Conservation (phyloP, 2,888 invertebrate species). For the Andrena praecox region DNA sequence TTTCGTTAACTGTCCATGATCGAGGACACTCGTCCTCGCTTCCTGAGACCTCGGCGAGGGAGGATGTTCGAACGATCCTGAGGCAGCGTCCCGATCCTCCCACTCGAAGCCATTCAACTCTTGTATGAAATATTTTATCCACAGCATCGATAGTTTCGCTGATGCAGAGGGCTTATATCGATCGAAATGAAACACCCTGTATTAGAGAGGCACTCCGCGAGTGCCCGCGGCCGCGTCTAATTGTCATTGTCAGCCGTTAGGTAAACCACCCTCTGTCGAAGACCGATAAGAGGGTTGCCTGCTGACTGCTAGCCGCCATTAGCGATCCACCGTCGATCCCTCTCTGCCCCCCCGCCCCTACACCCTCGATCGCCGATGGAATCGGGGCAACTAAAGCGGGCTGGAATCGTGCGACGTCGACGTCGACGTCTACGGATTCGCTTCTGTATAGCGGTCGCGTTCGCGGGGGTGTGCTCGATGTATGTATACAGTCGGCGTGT, state of each 20-base stretch:
- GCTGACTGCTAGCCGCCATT: conserved; percentile 77
- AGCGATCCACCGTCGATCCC: conserved; percentile 67
- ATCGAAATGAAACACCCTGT: background rate
- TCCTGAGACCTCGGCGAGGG: conserved; percentile 20
- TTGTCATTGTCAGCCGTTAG: conserved; percentile 59
- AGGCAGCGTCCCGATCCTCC: conserved; percentile 20
- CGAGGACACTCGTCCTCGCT: conserved; percentile 66
- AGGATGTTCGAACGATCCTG: conserved; percentile 15
- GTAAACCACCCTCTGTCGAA: conserved; percentile 50
- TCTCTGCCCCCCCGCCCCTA: background rate
- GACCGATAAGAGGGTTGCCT: conserved; percentile 68
- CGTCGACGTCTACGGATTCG: conserved; percentile 33
- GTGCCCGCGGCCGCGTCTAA: conserved; percentile 40
- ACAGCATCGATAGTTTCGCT: no score
- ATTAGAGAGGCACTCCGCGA: conserved; percentile 5
- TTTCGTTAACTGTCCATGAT: conserved; percentile 75
- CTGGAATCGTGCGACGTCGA: conserved; percentile 44
- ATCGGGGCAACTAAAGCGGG: conserved; percentile 68
- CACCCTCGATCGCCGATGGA: conserved; percentile 71
- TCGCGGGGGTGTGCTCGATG: conserved; percentile 28
- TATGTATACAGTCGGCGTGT: conserved; percentile 66
- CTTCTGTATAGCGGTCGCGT: conserved; percentile 32
- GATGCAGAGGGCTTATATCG: no score
- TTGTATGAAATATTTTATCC: no score
- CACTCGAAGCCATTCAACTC: background rate